Evolutionary conservation across 2,797 vertebrate genomes (phyloP), one percentile per base, ranked within the genome.

Genomic region (Atherinosoma microstoma): DNA sequence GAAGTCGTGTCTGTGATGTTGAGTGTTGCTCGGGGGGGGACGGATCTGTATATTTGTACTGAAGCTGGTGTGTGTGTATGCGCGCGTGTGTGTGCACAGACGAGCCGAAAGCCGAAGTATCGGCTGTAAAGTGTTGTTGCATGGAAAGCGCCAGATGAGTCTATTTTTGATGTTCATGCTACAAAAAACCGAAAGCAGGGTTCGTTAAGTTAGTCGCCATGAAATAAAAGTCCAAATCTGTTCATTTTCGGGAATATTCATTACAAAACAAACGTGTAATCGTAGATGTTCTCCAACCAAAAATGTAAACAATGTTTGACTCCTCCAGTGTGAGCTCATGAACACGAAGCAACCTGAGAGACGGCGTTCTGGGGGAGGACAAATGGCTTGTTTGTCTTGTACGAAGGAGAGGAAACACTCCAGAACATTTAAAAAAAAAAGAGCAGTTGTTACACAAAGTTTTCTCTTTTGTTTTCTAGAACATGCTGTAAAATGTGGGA

Each of bases 11-110:
- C 20, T 24, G 36, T 36, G 35, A 38, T 2, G 32, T 42, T 36
- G 32, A 38, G 49, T 0, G 36, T 64, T 24, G 27, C 40, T 56
- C 4, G 3, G 29, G 63, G 61, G 32, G 27, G 6, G 3, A n/a
- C 30, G 30, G 77, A 71, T 54, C 51, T 89, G 89, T 92, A 90
- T 87, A 90, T 91, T 89, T 92, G 89, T 92, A 91, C 65, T 68
- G 81, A 89, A 86, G 73, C 49, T 24, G 9, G 18, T 29, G 54
- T 56, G 54, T 56, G 27, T 56, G 72, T 22, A 61, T 54, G 62
- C 45, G 20, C 15, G 64, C 29, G 51, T 53, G 71, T 84, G 83
- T 81, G 73, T 71, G 82, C 64, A 58, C 70, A 73, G 62, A 83
- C 34, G 34, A 68, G 38, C 5, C 8, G 58, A 78, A 65, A 68